These are phyloP conservation scores for Dreissena polymorpha DNA, from an alignment of 1,140 invertebrate species.

Conservation along the genomic window DNA sequence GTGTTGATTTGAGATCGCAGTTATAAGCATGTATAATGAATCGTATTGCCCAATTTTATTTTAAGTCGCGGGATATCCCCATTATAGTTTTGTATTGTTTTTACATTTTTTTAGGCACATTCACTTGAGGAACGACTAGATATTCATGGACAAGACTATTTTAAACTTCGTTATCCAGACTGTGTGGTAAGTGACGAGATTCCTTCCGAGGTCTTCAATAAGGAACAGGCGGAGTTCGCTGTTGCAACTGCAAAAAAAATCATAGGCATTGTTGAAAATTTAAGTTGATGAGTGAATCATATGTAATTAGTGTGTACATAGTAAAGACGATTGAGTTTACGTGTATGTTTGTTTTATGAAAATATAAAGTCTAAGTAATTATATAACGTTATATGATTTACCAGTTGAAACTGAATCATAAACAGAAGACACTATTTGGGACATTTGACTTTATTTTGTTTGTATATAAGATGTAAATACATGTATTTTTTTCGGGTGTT, in stretches of 20 bases:
- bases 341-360: no score
- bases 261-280: conserved; percentile 7
- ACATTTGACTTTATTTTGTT: no score
- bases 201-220: conserved; percentile 20
- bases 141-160: background rate
- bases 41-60: background rate
- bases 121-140: conserved; percentile 12
- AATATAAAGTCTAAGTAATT: no score
- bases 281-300: no score
- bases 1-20: background rate
- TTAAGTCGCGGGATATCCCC: background rate
- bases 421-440: no score
- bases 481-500: no score
- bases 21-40: background rate
- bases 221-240: conserved; percentile 31
- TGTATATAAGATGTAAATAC: no score
- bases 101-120: conserved; percentile 15
- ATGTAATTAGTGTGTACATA: no score
- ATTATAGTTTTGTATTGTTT: background rate
- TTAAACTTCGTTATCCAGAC: conserved; percentile 10
- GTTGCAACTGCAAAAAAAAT: conserved; percentile 11
- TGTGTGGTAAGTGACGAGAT: background rate
- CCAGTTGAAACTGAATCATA: no score
- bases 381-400: no score
- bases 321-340: no score